A percentile compares a stretch with the other conserved stretches of the same genome.
phyloP scores from a whole-genome alignment of 1,140 invertebrate species.

The Pseudobourletiella spinata region DNA sequence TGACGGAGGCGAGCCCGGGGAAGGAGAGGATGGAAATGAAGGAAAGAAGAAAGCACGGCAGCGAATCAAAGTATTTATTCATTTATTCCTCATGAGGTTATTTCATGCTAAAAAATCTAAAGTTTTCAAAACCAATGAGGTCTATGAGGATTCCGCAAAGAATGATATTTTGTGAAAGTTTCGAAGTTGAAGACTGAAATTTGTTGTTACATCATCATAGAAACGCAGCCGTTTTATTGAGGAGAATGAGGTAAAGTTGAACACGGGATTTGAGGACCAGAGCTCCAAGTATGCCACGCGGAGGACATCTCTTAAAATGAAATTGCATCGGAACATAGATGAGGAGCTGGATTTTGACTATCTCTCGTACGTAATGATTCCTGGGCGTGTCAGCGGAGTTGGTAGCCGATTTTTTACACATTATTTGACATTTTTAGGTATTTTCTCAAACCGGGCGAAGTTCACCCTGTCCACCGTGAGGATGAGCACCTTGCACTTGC shows the following conservation, averaged over 20 bases:
- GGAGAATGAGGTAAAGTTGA: conserved; percentile 17
- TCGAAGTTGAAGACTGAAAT: too few species aligned
- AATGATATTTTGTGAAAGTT: too few species aligned
- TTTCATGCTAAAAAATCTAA: too few species aligned
- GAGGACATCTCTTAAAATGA: conserved; percentile 12
- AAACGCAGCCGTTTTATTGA: conserved; percentile 19
- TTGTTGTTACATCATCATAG: too few species aligned
- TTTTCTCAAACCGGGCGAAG: not conserved
- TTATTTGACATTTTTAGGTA: conserved; percentile 2
- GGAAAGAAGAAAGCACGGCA: conserved; percentile 6
- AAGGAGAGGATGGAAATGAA: not conserved
- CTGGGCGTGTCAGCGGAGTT: not conserved
- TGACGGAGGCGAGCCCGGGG: not conserved
- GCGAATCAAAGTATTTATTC: not conserved
- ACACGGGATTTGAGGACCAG: conserved; percentile 20
- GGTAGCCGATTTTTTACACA: not conserved
- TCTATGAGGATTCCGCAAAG: too few species aligned
- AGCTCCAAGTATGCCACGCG: conserved; percentile 21
- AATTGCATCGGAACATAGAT: conserved; percentile 21
- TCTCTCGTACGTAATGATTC: conserved; percentile 8
- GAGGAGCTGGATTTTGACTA: conserved; percentile 30
- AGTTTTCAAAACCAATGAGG: too few species aligned
- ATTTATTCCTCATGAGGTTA: too few species aligned
- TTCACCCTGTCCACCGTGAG: conserved; percentile 5
- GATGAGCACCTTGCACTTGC: not conserved